Evolutionary conservation across 2,888 invertebrate genomes (phyloP), one percentile per base, ranked within the genome.

Genomic region (Phania funesta): DNA sequence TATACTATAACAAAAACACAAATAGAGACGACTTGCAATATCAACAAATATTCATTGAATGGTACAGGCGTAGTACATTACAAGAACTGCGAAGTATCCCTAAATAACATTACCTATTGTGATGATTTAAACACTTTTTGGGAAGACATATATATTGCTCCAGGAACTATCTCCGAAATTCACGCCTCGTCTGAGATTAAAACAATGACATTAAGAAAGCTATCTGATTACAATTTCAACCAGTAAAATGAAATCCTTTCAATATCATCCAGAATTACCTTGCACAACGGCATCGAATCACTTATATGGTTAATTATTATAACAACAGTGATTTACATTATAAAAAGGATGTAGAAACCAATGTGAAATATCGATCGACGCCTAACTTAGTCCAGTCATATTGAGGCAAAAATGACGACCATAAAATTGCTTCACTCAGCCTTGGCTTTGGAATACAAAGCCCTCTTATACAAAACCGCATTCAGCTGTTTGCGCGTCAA

Each of bases 1-100:
- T 2, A 9, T 32, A 64, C 46, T 20, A 48, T 48, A 44, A 16
- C 44, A 20, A 46, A 64, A 65, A 65, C 50, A 35, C 48, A 32
- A 35, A 65, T 65, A 13, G 48, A 48, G 22, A 50, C 50, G 2
- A 65, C 50, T 50, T 65, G 64, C 35, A 35, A 48, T 18, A 32
- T 65, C 22, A 35, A 48, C 35, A 65, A 65, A 13, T 18, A 65
- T 18, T 65, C 32, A 18, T 48, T 64, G 32, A 64, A 64, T 20
- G 64, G 64, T 9, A 64, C 64, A 46, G 48, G 20, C 22, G 18
- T 65, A 65, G 22, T 65, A 50, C 64, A 65, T 50, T 65, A 65
- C 50, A 65, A 65, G 18, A 22, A 65, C 29, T 65, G 64, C n/a
- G 22, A 65, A 65, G 48, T 48, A 32, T 22, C n/a, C 20, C 22